A percentile compares a stretch with the other conserved stretches of the same genome.
Evolutionary conservation across 2,113 vertebrate species (phyloP).

Genomic region (Recurvirostra avosetta): DNA sequence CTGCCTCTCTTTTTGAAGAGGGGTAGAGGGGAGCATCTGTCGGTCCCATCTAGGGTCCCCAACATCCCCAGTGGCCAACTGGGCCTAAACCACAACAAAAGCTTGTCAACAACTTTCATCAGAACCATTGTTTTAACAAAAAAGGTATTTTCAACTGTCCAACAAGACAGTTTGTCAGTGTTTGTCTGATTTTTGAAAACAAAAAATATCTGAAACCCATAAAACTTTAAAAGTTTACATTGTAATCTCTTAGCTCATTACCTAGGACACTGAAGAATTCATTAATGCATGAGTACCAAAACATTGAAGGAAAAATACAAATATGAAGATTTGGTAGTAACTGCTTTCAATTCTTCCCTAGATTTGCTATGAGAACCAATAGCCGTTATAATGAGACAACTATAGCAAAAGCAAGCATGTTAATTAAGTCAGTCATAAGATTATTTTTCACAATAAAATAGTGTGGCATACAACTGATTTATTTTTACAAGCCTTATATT

Average conservation of each 20-base stretch:
- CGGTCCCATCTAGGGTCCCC: no score
- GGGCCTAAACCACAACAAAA: no score
- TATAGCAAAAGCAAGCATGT: neutral
- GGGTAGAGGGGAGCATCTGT: no score
- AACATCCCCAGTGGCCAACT: no score
- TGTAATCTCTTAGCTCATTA: neutral
- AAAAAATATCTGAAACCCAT: neutral
- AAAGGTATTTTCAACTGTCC: neutral
- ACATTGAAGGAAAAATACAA: neutral
- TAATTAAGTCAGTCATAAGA: neutral
- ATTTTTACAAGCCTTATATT: neutral
- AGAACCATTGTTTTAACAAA: neutral
- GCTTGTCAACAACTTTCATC: neutral
- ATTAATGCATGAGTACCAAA: neutral
- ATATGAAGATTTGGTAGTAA: neutral
- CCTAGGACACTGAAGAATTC: neutral
- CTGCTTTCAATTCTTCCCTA: neutral
- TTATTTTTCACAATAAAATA: neutral
- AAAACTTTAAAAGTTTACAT: neutral
- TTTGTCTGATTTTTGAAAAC: neutral
- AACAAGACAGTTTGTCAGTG: neutral
- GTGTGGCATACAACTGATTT: neutral
- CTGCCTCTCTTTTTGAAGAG: no score
- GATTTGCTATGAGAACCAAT: neutral
- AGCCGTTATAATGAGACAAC: neutral